Percentiles rank a stretch among this genome's conserved stretches.
Conservation (phyloP, 1,140 invertebrate genomes). For the Caenorhabditis elegans region WBcel235 BX284604.4:9921501-9922000, state of each 20-base stretch:
- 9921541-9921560: too few species aligned
- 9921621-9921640: neutral
- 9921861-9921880: slow-evolving; percentile 1
- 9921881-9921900: neutral
- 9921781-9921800: slow-evolving; percentile 2
- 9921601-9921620: neutral
- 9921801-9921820: neutral
- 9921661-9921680: neutral
- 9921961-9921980: too few species aligned
- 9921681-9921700: neutral
- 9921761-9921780: slow-evolving; percentile 27
- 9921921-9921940: neutral
- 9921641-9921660: neutral
- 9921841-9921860: neutral
- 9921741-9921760: slow-evolving; percentile 4
- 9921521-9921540: neutral
- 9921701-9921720: neutral
- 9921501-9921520: slow-evolving; percentile 18
- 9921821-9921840: neutral
- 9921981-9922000: too few species aligned
- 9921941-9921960: too few species aligned
- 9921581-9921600: neutral
- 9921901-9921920: neutral
- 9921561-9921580: neutral
- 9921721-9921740: neutral